Conservation (phyloP, 2,797 vertebrate genomes). For the Spondyliosoma cantharus region DNA sequence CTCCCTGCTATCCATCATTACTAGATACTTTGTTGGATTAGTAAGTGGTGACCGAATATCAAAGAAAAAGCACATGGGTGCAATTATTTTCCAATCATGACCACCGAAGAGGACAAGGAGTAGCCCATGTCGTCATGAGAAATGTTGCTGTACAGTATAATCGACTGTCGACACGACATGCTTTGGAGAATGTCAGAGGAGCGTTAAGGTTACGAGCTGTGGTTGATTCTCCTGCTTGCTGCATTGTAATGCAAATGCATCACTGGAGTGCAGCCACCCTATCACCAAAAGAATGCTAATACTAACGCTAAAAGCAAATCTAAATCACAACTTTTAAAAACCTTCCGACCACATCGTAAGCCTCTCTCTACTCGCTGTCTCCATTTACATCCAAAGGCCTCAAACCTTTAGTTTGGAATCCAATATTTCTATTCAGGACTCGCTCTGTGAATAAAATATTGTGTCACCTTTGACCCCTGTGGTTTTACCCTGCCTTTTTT, state of each 20-base stretch:
- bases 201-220: slow-evolving; percentile 54
- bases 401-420: slow-evolving; percentile 76
- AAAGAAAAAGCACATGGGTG: slow-evolving; percentile 71
- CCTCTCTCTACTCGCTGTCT: slow-evolving; percentile 58
- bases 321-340: slow-evolving; percentile 29
- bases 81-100: slow-evolving; percentile 69
- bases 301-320: slow-evolving; percentile 52
- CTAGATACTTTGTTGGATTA: slow-evolving; percentile 64
- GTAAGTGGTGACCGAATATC: slow-evolving; percentile 47
- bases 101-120: slow-evolving; percentile 68
- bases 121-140: slow-evolving; percentile 70
- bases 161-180: slow-evolving; percentile 49
- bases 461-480: slow-evolving; percentile 90
- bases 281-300: slow-evolving; percentile 71
- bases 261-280: slow-evolving; percentile 39
- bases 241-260: slow-evolving; percentile 60
- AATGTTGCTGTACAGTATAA: slow-evolving; percentile 45
- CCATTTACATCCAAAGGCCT: slow-evolving; percentile 72
- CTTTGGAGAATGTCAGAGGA: slow-evolving; percentile 64
- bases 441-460: slow-evolving; percentile 99
- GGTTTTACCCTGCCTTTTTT: slow-evolving; percentile 88
- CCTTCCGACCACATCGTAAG: slow-evolving; percentile 66
- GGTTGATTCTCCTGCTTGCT: slow-evolving; percentile 48
- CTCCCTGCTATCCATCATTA: slow-evolving; percentile 68
- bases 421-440: slow-evolving; percentile 99